A percentile compares a stretch with the other conserved stretches of the same genome.
Evolutionary conservation across 2,113 vertebrate species (phyloP).

Genomic region (Planiliza haematocheilus): DNA sequence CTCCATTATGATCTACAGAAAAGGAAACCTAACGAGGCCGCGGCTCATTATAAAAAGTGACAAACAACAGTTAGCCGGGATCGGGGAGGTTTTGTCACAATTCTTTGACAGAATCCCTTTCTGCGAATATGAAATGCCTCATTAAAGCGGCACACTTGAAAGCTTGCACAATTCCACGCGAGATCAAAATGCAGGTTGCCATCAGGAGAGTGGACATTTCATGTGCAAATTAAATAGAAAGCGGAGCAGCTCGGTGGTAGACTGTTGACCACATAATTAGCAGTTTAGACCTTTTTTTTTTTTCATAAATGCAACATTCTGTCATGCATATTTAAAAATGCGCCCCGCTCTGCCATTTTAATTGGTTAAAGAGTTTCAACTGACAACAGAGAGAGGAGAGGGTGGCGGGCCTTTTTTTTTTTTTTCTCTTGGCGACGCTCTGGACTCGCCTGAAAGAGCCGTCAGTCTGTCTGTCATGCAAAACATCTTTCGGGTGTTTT

Average conservation of each 20-base stretch:
- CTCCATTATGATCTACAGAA: constrained; percentile 56
- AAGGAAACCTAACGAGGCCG: constrained; percentile 31
- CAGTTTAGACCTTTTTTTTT: constrained; percentile 45
- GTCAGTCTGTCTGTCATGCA: constrained; percentile 64
- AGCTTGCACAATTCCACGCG: constrained; percentile 53
- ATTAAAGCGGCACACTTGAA: constrained; percentile 81
- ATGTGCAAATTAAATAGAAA: constrained; percentile 62
- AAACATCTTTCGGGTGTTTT: constrained; percentile 75
- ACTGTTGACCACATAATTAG: constrained; percentile 79
- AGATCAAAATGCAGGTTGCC: constrained; percentile 75
- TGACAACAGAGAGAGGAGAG: constrained; percentile 59
- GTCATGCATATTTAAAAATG: constrained; percentile 77
- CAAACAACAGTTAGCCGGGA: constrained; percentile 59
- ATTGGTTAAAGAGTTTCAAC: constrained; percentile 80
- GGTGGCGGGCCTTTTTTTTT: constrained; percentile 24
- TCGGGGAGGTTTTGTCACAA: constrained; percentile 29
- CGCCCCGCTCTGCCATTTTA: constrained; percentile 77
- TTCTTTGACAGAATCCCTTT: constrained; percentile 59
- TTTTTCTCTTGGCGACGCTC: neutral
- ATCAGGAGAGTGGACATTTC: constrained; percentile 65
- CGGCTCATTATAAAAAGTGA: constrained; percentile 73
- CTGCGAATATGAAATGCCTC: constrained; percentile 67
- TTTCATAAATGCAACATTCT: constrained; percentile 68
- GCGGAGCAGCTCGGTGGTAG: constrained; percentile 45
- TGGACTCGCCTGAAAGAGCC: constrained; percentile 72